Evolutionary conservation across 2,888 invertebrate species (phyloP).

Genomic region (Didymodactylos carnosus): DNA sequence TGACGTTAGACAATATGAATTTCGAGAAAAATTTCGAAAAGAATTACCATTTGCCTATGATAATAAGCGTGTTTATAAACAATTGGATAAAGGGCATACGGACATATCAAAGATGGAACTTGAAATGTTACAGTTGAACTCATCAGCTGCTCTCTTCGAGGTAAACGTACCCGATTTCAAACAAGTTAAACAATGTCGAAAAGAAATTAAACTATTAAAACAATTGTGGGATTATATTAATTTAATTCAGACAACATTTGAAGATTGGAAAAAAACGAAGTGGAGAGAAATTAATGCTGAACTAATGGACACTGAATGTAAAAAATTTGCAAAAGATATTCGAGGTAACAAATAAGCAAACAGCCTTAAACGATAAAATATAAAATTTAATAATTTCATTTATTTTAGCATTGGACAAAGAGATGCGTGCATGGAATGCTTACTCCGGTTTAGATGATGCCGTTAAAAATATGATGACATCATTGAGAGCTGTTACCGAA

Average conservation of each 20-base stretch:
- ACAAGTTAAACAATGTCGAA: conserved; percentile 66
- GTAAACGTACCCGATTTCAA: conserved; percentile 85
- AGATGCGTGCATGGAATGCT: conserved; percentile 82
- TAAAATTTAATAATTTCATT: too few relatives aligned
- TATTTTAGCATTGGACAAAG: conserved; percentile 66
- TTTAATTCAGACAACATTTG: conserved; percentile 70
- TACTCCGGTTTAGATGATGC: conserved; percentile 67
- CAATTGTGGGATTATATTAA: conserved; percentile 85
- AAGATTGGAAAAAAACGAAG: conserved; percentile 88
- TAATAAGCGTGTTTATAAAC: conserved; percentile 29
- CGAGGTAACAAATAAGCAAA: conserved; percentile 39
- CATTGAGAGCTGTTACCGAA: conserved; percentile 76
- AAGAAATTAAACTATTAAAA: conserved; percentile 54
- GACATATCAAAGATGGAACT: conserved; percentile 58
- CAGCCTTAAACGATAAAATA: conserved; percentile 19
- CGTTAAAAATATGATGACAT: conserved; percentile 86
- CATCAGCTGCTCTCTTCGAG: conserved; percentile 77
- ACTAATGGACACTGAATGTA: conserved; percentile 90
- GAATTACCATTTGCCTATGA: conserved; percentile 32
- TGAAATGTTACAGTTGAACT: conserved; percentile 64
- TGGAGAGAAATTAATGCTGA: conserved; percentile 93
- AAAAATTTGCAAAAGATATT: conserved; percentile 84
- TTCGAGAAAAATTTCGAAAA: conserved; percentile 62
- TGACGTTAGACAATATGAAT: conserved; percentile 57
- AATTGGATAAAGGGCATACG: conserved; percentile 45